Conservation (phyloP, 2,888 invertebrate species). For the Chelonus formosanus region DNA sequence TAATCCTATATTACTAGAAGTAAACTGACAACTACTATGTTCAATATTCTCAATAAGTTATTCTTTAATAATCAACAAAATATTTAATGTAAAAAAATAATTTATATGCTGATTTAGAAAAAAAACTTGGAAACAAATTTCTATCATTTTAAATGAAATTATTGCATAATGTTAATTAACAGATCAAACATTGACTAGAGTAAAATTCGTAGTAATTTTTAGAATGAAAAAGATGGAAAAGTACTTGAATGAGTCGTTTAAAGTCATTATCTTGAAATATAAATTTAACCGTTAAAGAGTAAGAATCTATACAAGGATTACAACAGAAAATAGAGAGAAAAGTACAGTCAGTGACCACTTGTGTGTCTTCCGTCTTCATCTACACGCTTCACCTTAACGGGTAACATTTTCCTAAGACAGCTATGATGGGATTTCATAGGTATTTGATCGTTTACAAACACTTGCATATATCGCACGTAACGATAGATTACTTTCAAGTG, state of each 20-base stretch:
- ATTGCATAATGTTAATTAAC: too few species aligned
- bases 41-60: too few species aligned
- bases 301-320: constrained; percentile 25
- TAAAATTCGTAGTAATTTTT: too few species aligned
- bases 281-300: neutral
- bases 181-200: too few species aligned
- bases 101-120: too few species aligned
- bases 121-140: too few species aligned
- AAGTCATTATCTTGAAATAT: neutral
- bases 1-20: too few species aligned
- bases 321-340: constrained; percentile 8
- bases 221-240: neutral
- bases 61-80: too few species aligned
- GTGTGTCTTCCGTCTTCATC: constrained; percentile 19
- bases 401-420: constrained; percentile 33
- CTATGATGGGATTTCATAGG: constrained; percentile 30
- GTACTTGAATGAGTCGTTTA: neutral
- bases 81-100: too few species aligned
- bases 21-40: too few species aligned
- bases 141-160: too few species aligned
- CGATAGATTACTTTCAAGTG: constrained; percentile 16
- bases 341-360: constrained; percentile 29
- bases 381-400: constrained; percentile 28
- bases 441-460: constrained; percentile 19
- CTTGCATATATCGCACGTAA: neutral